Evolutionary conservation across 1,140 invertebrate species (phyloP).

Genomic region (Kradibia gibbosae): DNA sequence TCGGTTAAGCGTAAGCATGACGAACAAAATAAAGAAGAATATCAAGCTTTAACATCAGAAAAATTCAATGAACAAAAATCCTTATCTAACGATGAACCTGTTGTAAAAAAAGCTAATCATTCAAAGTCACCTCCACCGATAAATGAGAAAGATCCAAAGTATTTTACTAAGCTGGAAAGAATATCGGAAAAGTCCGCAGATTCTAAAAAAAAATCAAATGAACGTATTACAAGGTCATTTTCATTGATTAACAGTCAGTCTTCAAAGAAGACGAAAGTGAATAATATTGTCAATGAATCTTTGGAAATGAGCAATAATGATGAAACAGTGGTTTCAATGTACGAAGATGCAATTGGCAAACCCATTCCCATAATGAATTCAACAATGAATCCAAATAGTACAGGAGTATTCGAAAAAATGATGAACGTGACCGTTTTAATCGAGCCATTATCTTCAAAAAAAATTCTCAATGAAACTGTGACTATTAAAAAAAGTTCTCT

Average conservation of each 20-base stretch:
- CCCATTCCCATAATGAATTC: slow-evolving; percentile 66
- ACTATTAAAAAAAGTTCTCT: slow-evolving; percentile 52
- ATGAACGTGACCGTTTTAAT: slow-evolving; percentile 63
- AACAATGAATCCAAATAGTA: slow-evolving; percentile 63
- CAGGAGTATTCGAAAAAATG: slow-evolving; percentile 56
- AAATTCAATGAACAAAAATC: slow-evolving; percentile 1
- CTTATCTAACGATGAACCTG: slow-evolving; percentile 45
- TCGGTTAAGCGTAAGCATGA: slow-evolving; percentile 53
- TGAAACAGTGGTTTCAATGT: slow-evolving; percentile 61
- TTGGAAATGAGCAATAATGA: slow-evolving; percentile 48
- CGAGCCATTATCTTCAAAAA: slow-evolving; percentile 51
- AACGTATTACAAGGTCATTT: slow-evolving; percentile 40
- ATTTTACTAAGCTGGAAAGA: slow-evolving; percentile 8
- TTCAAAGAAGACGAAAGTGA: slow-evolving; percentile 7
- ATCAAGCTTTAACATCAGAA: slow-evolving; percentile 21
- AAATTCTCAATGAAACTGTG: slow-evolving; percentile 59
- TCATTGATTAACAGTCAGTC: slow-evolving; percentile 22
- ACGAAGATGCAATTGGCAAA: slow-evolving; percentile 68
- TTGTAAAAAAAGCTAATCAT: slow-evolving; percentile 52
- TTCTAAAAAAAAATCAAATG: neutral
- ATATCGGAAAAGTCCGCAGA: slow-evolving; percentile 26
- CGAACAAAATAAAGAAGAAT: slow-evolving; percentile 26
- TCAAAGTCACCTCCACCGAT: slow-evolving; percentile 20
- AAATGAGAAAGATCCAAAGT: slow-evolving; percentile 8
- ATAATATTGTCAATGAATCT: slow-evolving; percentile 56